Conservation (phyloP, 2,888 invertebrate species). For the Apamea sordens region DNA sequence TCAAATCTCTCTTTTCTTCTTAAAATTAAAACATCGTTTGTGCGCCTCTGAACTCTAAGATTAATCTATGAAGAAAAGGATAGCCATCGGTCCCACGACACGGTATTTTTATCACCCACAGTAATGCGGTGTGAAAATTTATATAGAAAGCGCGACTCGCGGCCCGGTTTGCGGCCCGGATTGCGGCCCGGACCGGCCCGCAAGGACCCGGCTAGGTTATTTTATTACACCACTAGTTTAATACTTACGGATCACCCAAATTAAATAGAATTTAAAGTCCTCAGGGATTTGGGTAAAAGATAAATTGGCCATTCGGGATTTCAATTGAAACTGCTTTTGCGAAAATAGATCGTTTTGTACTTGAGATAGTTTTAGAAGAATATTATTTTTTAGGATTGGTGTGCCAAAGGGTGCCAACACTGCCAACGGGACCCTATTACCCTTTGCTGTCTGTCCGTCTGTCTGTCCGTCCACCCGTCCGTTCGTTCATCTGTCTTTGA, state of each 20-base stretch:
- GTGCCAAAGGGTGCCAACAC: neutral
- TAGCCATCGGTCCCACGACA: slow-evolving; percentile 49
- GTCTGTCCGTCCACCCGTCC: too few relatives aligned
- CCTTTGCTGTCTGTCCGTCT: too few relatives aligned
- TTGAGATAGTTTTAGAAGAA: neutral
- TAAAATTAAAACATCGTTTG: neutral
- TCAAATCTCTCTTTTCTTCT: too few relatives aligned
- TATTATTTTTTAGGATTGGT: neutral
- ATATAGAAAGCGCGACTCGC: slow-evolving; percentile 61
- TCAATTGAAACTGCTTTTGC: neutral
- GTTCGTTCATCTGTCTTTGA: too few relatives aligned
- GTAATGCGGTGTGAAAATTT: slow-evolving; percentile 78
- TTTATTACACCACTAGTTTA: slow-evolving; percentile 56
- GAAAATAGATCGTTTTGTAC: neutral
- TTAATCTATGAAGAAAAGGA: slow-evolving; percentile 54
- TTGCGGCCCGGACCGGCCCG: slow-evolving; percentile 23
- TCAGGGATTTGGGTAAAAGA: slow-evolving; percentile 23
- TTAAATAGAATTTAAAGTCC: slow-evolving; percentile 55
- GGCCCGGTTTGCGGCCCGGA: slow-evolving; percentile 34
- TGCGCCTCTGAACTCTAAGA: slow-evolving; percentile 43
- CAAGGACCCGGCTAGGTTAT: slow-evolving; percentile 45
- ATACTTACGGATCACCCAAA: slow-evolving; percentile 53
- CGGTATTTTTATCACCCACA: slow-evolving; percentile 73
- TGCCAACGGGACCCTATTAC: too few relatives aligned
- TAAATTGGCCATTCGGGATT: neutral